Percentiles rank a stretch among this genome's conserved stretches.
These are phyloP conservation scores for Acrobeloides nanus DNA, from an alignment of 2,888 invertebrate genomes.

Conservation along the genomic window DNA sequence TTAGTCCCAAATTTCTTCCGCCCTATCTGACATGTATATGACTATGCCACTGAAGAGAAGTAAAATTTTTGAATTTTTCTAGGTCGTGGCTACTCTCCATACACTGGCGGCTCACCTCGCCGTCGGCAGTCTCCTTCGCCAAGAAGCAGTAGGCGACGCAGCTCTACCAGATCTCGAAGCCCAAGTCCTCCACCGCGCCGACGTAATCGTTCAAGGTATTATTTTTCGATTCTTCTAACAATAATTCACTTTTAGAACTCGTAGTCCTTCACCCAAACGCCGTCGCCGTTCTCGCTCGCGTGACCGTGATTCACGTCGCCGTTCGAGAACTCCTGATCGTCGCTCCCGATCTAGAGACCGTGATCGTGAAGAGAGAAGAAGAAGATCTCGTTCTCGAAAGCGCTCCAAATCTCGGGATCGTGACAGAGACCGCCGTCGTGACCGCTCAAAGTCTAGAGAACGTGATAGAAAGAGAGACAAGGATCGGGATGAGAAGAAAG, in stretches of 20 bases:
- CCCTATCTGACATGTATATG: too few relatives aligned
- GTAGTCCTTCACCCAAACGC: too few relatives aligned
- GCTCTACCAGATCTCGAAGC: conserved; percentile 4
- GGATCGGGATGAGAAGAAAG: too few relatives aligned
- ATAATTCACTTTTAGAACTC: too few relatives aligned
- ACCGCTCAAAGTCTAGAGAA: conserved; percentile 15
- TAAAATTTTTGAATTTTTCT: too few relatives aligned
- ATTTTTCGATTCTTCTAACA: too few relatives aligned
- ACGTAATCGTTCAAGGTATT: conserved; percentile 10
- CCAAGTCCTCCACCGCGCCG: conserved; percentile 4
- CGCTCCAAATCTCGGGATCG: conserved; percentile 22
- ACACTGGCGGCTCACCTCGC: conserved; percentile 20
- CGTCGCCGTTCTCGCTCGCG: conserved; percentile 6
- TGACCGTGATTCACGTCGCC: not conserved
- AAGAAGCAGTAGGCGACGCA: conserved; percentile 5
- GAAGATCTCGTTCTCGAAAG: conserved; percentile 11
- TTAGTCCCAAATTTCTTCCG: conserved; percentile 3
- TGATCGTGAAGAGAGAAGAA: conserved; percentile 14
- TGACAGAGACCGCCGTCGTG: conserved; percentile 10
- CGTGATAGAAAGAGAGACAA: conserved; percentile 18
- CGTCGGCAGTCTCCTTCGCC: conserved; percentile 31
- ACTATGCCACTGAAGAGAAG: too few relatives aligned
- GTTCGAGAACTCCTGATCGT: conserved; percentile 13
- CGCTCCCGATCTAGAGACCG: conserved; percentile 14
- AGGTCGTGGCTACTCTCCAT: conserved; percentile 7